Base-by-base conservation (phyloP, 2,113 vertebrate genomes). In the Oreochromis spilurus region DNA sequence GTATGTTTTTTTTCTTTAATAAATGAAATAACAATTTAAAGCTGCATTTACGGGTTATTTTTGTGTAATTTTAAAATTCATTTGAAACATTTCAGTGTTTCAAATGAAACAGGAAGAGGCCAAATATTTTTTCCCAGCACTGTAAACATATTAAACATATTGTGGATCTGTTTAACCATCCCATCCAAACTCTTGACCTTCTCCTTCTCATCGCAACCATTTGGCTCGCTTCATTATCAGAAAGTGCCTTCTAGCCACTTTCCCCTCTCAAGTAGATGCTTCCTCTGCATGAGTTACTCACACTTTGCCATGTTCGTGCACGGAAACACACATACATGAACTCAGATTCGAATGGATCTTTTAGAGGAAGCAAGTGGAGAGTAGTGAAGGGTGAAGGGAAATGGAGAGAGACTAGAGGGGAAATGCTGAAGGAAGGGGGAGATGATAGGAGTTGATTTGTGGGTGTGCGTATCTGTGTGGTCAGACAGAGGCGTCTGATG, bases 311-410 rank as follows among this genome's bases (percentile, higher is more conserved):
- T 40, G 16, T 48, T 17, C 57, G 21, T 62, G 53, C 36, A 21
- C n/a, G 8, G 43, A 84, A 50, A 62, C 75, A 65, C 54, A 34
- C 48, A 77, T 24, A 40, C 48, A 40, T 11, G 17, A 45, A 77
- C 6, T 77, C 17, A 0, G 10, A 77, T 34, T 29, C 1, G 4
- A 52, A 52, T 52, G 65, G 26, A 19, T 86, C 57, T 55, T 87
- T 83, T 52, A 77, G 48, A 48, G 53, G 54, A 62, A 54, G 34
- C 79, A 72, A 82, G 78, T 86, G 78, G 79, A 84, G 85, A 81
- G 79, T 57, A 80, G 82, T 8, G 38, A 84, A 79, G 83, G 67
- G 57, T 84, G 80, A 90, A 78, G 13, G 82, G 79, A 79, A 87
- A 45, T 55, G 11, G 72, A 55, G 43, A 57, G 57, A 84, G 53